Base-by-base conservation (phyloP, 2,888 invertebrate species). In the Drosophila borborema region DNA sequence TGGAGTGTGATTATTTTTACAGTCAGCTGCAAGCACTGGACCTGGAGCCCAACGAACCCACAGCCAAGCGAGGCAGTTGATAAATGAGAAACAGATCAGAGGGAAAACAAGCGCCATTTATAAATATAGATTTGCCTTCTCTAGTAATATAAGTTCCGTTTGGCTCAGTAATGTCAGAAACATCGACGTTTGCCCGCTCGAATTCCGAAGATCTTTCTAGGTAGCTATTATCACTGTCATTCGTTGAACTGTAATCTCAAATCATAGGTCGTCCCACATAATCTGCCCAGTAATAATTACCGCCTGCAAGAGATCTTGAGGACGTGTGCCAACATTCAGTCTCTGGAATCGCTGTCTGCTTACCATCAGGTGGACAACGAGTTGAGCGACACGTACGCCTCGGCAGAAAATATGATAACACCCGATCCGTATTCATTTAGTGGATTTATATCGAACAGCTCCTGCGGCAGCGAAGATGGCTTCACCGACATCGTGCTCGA, bases 401-500 rank as follows among this genome's bases (percentile, higher is more conserved):
- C 76, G 10, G 74, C 61, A 10, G 82, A 81, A 12, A 91, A 88
- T 74, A 92, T 92, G 92, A 86, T 91, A 48, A 81, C 91, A 3
- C 76, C 85, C 6, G 90, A 88, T 66, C 74, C 82, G 2, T 86
- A 85, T 72, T 90, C 91, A 9, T 61, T 81, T 20, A 90, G 84
- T 64, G 83, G 86, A 0, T 90, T 88, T 49, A 72, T 86, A 48
- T 86, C 90, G 18, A 84, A 72, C 61, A 84, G 82, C 68, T 90
- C 81, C 73, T 87, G 80, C 28, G 72, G 80, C 40, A 91, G 91
- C 61, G 92, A 91, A 5, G 92, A 92, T 40, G 81, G 82, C 8
- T 82, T 86, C 28, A 82, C 90, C 92, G 92, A 91, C 54, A 83
- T 83, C 38, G 90, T 86, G 36, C 85, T 92, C 54, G 94, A 94